These are phyloP conservation scores for Dryobotodes eremita DNA, from an alignment of 2,888 invertebrate species.

Conservation along the genomic window DNA sequence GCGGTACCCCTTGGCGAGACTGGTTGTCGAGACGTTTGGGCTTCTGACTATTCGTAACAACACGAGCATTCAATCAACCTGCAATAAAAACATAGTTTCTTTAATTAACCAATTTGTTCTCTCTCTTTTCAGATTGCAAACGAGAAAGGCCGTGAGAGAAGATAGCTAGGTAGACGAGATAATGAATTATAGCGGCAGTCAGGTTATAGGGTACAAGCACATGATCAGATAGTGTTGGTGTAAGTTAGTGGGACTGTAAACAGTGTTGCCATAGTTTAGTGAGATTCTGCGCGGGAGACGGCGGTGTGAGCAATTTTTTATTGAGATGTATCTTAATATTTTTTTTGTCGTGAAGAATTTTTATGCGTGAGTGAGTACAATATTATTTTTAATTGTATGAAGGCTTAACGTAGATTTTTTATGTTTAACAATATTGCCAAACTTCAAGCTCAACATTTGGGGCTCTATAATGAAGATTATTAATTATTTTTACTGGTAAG, in stretches of 20 bases:
- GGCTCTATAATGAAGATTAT: not conserved
- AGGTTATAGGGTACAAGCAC: slow-evolving; percentile 74
- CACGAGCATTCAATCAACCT: no score
- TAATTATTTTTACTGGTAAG: slow-evolving; percentile 8
- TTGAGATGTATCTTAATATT: not conserved
- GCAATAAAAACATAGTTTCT: no score
- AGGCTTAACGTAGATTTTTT: slow-evolving; percentile 28
- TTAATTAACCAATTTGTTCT: not conserved
- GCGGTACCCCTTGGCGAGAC: no score
- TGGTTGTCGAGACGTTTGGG: no score
- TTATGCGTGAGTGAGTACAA: slow-evolving; percentile 2
- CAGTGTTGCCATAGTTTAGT: slow-evolving; percentile 84
- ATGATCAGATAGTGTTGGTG: slow-evolving; percentile 74
- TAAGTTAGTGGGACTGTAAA: slow-evolving; percentile 72
- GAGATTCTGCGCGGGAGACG: slow-evolving; percentile 59
- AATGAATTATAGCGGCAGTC: slow-evolving; percentile 72
- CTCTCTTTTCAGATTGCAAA: slow-evolving; percentile 64
- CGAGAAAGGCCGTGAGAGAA: slow-evolving; percentile 61
- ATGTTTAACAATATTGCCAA: not conserved
- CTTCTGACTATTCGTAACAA: no score
- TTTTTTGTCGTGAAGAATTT: slow-evolving; percentile 16
- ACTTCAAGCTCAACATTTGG: not conserved
- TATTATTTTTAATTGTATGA: slow-evolving; percentile 11
- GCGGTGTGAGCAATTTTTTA: slow-evolving; percentile 31
- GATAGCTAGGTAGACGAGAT: slow-evolving; percentile 71